Evolutionary conservation across 2,113 vertebrate species (phyloP).

Genomic region (Labeo catla): DNA sequence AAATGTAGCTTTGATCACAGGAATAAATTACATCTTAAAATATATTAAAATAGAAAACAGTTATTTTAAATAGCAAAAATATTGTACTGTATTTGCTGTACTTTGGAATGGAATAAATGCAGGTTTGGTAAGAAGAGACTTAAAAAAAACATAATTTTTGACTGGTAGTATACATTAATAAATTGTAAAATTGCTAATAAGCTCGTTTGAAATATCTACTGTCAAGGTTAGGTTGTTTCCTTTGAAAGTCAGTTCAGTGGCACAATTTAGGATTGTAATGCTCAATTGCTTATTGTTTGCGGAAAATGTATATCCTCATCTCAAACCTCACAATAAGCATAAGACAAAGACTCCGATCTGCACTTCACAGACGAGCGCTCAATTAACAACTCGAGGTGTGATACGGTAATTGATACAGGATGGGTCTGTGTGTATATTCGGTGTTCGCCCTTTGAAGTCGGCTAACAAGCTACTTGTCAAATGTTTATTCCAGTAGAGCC

Average conservation of each 20-base stretch:
- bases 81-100: too few relatives aligned
- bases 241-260: neutral
- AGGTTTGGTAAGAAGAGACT: too few relatives aligned
- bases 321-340: constrained; percentile 12
- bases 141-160: too few relatives aligned
- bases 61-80: too few relatives aligned
- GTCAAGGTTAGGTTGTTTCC: neutral
- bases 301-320: neutral
- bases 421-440: constrained; percentile 20
- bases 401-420: constrained; percentile 43
- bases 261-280: neutral
- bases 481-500: constrained; percentile 62
- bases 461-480: constrained; percentile 6
- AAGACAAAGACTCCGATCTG: neutral
- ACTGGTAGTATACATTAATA: too few relatives aligned
- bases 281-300: neutral
- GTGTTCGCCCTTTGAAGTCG: constrained; percentile 34
- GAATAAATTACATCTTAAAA: too few relatives aligned
- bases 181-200: too few relatives aligned
- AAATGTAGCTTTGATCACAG: too few relatives aligned
- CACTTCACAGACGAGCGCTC: constrained; percentile 57
- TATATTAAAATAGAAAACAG: too few relatives aligned
- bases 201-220: neutral
- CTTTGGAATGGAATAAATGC: too few relatives aligned
- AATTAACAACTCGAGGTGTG: constrained; percentile 65